Base-by-base conservation (phyloP, 2,888 invertebrate genomes). In the Cyclophora albipunctata region DNA sequence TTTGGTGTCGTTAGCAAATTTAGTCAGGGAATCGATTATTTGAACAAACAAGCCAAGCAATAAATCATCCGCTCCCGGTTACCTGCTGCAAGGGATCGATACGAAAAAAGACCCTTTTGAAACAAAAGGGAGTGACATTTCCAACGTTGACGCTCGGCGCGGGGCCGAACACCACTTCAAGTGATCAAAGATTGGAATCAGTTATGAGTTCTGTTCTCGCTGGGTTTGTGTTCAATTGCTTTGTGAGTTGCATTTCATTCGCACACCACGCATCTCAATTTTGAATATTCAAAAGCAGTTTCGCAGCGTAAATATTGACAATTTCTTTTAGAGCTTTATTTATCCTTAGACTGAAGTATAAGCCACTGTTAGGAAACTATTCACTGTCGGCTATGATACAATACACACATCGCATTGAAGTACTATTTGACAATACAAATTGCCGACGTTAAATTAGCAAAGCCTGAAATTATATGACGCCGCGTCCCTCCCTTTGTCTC, bases 1-100 rank as follows among this genome's bases (percentile, higher is more conserved):
- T 74, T 75, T 72, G 59, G 70, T 53, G 56, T 58, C 62, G 46
- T 57, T 54, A 53, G 53, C 45, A 49, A 60, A 64, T 67, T 71
- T 73, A 54, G 71, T 71, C 69, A 64, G 63, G 69, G 74, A 73
- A 84, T 86, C 85, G 87, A 87, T 87, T 86, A 84, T 84, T 83
- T 78, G 84, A 79, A 80, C 87, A 87, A 87, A 86, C 85, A 85
- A 80, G 81, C 74, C 65, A 60, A 71, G 81, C 72, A 78, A 87
- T 87, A 87, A 87, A 87, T 87, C 87, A 87, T 86, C 74, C 81
- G 73, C 74, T 80, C 81, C 81, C 79, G 75, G 75, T 80, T 86
- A 85, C 85, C 84, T 86, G 85, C 84, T 85, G 85, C 81, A 66
- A 71, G 69, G 74, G 81, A 76, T 81, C 82, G 83, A 84, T 83